Conservation (phyloP, 2,113 vertebrate species). For the Leptosomus discolor region DNA sequence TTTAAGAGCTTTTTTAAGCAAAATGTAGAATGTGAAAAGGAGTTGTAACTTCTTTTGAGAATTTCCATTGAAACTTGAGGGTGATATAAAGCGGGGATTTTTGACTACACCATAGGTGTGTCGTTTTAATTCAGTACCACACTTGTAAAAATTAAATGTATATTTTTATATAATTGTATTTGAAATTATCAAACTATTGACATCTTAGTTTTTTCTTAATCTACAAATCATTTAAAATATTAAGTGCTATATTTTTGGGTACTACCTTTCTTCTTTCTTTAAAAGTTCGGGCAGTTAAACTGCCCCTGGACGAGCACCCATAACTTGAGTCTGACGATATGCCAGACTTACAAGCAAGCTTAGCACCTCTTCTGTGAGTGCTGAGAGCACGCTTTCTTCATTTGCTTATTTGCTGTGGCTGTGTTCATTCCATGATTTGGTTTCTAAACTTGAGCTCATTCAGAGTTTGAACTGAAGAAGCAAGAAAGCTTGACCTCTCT, state of each 20-base stretch:
- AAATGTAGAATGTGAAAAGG: background rate
- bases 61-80: background rate
- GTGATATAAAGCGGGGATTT: background rate
- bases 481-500: background rate
- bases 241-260: background rate
- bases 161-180: background rate
- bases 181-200: background rate
- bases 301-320: background rate
- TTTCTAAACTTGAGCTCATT: background rate
- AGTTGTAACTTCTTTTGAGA: background rate
- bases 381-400: background rate
- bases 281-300: background rate
- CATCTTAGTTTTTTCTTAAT: background rate
- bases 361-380: background rate
- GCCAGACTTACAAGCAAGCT: background rate
- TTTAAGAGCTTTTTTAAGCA: background rate
- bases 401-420: background rate
- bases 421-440: background rate
- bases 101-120: background rate
- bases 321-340: background rate
- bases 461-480: background rate
- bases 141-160: background rate
- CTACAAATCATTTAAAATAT: background rate
- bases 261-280: background rate
- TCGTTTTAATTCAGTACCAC: background rate